These are phyloP conservation scores for Chaetophractus vellerosus DNA, from an alignment of 2,797 vertebrate species.

Conservation along the genomic window DNA sequence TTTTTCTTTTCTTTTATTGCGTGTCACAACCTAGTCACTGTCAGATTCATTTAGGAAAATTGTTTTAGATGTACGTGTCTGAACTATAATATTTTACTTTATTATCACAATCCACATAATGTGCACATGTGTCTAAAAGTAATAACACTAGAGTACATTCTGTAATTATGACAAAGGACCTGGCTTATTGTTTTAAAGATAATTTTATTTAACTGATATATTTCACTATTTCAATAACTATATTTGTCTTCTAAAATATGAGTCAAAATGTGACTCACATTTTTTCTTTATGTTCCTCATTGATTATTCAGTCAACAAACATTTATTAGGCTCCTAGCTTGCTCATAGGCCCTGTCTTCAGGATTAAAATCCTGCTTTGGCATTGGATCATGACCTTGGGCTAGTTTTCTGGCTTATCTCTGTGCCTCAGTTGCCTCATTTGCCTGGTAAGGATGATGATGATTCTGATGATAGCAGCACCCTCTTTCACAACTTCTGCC, in stretches of 20 bases:
- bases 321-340: rapidly evolving
- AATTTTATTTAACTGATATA: neutral
- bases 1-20: neutral
- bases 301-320: neutral
- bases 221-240: neutral
- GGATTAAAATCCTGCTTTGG: neutral
- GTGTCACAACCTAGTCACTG: neutral
- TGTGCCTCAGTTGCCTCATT: neutral
- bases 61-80: neutral
- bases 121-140: neutral
- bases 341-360: rapidly evolving
- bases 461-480: rapidly evolving
- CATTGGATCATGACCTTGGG: rapidly evolving
- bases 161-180: neutral
- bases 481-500: too few relatives aligned
- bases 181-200: neutral
- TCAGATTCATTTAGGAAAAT: neutral
- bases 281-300: rapidly evolving
- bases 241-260: slow-evolving; percentile 27
- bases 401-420: neutral
- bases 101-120: too few relatives aligned
- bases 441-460: rapidly evolving
- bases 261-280: neutral
- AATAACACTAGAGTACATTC: neutral
- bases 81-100: neutral